phyloP scores from a whole-genome alignment of 1,140 invertebrate species.

The Calephelis nemesis region DNA sequence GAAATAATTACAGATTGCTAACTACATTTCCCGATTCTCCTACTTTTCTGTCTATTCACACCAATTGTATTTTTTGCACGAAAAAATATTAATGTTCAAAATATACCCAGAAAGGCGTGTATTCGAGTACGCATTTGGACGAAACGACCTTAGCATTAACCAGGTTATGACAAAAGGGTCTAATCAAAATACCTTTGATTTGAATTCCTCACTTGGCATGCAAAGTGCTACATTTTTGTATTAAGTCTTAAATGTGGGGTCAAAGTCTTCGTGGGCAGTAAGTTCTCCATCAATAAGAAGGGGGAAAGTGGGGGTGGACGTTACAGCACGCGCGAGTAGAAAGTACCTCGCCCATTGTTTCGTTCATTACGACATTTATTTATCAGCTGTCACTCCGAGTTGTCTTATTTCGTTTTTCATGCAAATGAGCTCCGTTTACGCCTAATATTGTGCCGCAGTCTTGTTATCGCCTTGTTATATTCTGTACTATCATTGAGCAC shows the following conservation, averaged over 20 bases:
- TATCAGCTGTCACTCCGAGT: conserved; percentile 59
- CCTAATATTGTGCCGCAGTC: conserved; percentile 25
- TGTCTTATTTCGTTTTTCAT: conserved; percentile 66
- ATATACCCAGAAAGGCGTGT: background rate
- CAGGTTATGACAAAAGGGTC: conserved; percentile 21
- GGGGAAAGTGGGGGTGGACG: conserved; percentile 40
- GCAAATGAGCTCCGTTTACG: conserved; percentile 48
- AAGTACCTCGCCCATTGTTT: conserved; percentile 69
- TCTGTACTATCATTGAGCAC: conserved; percentile 22
- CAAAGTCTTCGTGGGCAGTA: conserved; percentile 65
- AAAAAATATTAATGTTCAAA: too few species aligned
- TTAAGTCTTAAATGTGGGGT: conserved; percentile 57
- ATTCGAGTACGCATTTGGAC: conserved; percentile 1
- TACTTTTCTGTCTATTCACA: too few species aligned
- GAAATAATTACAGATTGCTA: too few species aligned
- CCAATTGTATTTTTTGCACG: too few species aligned
- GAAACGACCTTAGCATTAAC: conserved; percentile 4
- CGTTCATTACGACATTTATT: conserved; percentile 72
- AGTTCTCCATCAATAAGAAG: conserved; percentile 42
- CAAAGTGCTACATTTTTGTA: conserved; percentile 45
- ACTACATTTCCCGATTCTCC: too few species aligned
- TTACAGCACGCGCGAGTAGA: conserved; percentile 61
- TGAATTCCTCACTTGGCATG: conserved; percentile 35
- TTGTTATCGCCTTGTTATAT: conserved; percentile 22
- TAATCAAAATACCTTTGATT: conserved; percentile 27